A percentile compares a stretch with the other conserved stretches of the same genome.
phyloP scores from a whole-genome alignment of 2,797 vertebrate species.

The Schizothorax lantsangensis region DNA sequence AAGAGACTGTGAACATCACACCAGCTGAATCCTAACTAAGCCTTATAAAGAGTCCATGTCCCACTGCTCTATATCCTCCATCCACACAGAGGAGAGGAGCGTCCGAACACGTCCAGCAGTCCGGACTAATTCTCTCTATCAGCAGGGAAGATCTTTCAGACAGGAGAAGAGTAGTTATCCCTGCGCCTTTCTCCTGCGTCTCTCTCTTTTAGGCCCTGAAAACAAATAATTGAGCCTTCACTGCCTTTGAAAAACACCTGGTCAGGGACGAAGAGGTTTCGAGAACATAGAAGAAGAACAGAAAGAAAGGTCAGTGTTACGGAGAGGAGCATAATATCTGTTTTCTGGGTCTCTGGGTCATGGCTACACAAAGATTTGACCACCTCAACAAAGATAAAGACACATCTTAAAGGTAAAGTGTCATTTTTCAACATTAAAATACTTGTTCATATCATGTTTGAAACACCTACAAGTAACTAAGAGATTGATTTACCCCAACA shows the following conservation, averaged over 20 bases:
- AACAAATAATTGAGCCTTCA: not conserved
- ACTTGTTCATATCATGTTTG: not conserved
- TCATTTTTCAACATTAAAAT: too few relatives aligned
- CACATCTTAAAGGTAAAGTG: not conserved
- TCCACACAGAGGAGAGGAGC: too few relatives aligned
- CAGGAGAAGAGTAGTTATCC: not conserved
- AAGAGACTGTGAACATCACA: not conserved
- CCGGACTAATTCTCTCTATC: not conserved
- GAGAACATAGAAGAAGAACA: not conserved
- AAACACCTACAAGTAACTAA: not conserved
- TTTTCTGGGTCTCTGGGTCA: constrained; percentile 9
- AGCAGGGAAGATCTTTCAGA: not conserved
- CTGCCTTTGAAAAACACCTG: constrained; percentile 6
- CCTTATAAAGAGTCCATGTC: not conserved
- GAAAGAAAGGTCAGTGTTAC: constrained; percentile 14
- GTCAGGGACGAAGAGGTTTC: not conserved
- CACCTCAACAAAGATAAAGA: not conserved
- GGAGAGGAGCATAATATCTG: not conserved
- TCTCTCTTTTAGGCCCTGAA: not conserved
- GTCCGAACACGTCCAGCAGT: not conserved
- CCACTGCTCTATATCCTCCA: not conserved
- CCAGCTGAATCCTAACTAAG: not conserved
- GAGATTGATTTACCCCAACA: not conserved
- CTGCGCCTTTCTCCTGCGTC: not conserved
- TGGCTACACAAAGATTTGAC: not conserved